phyloP scores from a whole-genome alignment of 2,888 invertebrate species.

The Morpho helenor region DNA sequence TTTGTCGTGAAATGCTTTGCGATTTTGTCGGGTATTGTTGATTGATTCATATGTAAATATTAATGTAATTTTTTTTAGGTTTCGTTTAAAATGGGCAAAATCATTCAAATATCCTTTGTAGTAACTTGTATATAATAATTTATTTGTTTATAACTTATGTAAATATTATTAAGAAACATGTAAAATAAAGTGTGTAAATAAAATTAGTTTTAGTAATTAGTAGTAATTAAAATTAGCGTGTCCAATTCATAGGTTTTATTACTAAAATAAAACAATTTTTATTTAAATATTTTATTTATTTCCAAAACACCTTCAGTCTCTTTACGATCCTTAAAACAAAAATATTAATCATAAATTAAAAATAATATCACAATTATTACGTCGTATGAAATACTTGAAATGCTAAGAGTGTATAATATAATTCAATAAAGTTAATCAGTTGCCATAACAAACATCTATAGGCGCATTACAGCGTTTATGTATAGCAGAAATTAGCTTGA shows the following conservation, averaged over 20 bases:
- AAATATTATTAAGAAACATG: neutral
- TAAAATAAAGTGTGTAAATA: slow-evolving; percentile 11
- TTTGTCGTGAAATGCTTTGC: too few species aligned
- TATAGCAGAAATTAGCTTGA: too few species aligned
- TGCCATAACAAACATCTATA: too few species aligned
- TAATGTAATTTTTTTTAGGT: too few species aligned
- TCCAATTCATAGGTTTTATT: neutral
- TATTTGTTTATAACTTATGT: slow-evolving; percentile 8
- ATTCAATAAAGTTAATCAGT: too few species aligned
- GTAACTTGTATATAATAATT: too few species aligned
- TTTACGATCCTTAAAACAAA: slow-evolving; percentile 34
- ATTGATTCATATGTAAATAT: too few species aligned
- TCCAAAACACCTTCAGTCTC: slow-evolving; percentile 41
- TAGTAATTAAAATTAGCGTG: slow-evolving; percentile 13
- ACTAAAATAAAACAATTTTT: slow-evolving; percentile 15
- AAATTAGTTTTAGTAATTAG: too few species aligned
- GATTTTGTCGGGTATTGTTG: too few species aligned
- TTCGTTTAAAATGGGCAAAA: too few species aligned
- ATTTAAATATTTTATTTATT: slow-evolving; percentile 31
- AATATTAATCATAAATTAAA: slow-evolving; percentile 24
- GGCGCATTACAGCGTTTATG: too few species aligned
- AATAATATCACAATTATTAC: slow-evolving; percentile 40
- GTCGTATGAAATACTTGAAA: slow-evolving; percentile 5
- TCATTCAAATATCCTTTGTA: too few species aligned
- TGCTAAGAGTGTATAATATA: neutral